phyloP scores from a whole-genome alignment of 2,797 vertebrate genomes.

The Onychomys leucogaster region DNA sequence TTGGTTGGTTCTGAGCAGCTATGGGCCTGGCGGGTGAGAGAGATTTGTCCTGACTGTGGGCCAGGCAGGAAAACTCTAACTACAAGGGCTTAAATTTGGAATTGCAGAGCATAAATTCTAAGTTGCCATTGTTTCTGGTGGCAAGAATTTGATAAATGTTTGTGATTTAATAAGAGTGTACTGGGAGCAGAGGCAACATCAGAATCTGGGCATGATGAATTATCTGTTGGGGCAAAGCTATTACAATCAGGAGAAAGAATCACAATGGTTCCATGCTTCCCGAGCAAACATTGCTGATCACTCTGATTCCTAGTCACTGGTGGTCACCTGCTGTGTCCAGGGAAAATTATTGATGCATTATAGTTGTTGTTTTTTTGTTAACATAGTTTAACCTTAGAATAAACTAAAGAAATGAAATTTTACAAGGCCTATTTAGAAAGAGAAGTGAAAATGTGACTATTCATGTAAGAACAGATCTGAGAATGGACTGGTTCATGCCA shows the following conservation, averaged over 20 bases:
- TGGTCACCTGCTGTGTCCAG: neutral
- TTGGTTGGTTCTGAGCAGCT: no score
- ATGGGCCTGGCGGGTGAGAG: no score
- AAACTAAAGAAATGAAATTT: neutral
- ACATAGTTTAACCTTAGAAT: neutral
- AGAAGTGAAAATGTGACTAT: neutral
- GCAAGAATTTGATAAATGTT: neutral
- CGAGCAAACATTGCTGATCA: neutral
- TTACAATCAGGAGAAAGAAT: neutral
- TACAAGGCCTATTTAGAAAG: neutral
- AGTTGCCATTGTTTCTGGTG: neutral
- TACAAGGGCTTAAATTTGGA: slow-evolving; percentile 18
- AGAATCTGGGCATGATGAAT: neutral
- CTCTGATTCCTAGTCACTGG: neutral
- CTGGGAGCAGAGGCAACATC: neutral
- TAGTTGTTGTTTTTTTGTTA: neutral
- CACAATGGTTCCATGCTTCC: neutral
- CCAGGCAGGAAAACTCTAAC: no score
- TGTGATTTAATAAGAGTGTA: neutral
- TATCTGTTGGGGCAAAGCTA: neutral
- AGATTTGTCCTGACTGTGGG: no score
- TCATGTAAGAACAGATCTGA: neutral
- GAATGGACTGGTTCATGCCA: neutral
- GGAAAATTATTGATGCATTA: neutral
- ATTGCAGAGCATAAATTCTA: neutral